phyloP scores from a whole-genome alignment of 2,113 vertebrate genomes.

The Bambusicola thoracicus region DNA sequence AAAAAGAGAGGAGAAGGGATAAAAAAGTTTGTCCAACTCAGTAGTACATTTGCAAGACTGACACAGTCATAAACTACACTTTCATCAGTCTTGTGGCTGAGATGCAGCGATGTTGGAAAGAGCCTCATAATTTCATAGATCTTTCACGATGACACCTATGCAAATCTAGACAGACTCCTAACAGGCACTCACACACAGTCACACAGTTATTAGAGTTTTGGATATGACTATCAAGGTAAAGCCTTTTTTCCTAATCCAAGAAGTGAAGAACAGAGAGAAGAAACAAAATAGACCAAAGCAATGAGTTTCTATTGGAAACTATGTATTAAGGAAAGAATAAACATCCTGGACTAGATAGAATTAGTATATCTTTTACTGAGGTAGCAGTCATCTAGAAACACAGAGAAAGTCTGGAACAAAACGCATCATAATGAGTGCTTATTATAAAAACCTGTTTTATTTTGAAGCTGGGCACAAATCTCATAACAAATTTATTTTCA shows the following conservation, averaged over 20 bases:
- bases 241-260: neutral
- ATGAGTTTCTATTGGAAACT: neutral
- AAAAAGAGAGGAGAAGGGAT: neutral
- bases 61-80: neutral
- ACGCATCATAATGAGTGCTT: neutral
- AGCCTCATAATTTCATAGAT: neutral
- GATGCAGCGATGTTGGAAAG: neutral
- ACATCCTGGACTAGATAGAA: neutral
- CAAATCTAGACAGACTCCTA: neutral
- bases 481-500: slow-evolving; percentile 34
- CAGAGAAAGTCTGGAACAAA: neutral
- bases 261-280: neutral
- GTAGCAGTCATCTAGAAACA: neutral
- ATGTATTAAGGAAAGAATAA: neutral
- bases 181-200: neutral
- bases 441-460: neutral
- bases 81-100: neutral
- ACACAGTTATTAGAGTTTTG: neutral
- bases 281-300: neutral
- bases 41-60: neutral
- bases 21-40: neutral
- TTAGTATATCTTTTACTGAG: neutral
- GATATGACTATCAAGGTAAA: neutral
- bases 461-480: neutral
- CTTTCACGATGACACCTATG: neutral